Base-by-base conservation (phyloP, 2,888 invertebrate genomes). In the Xestoiulus laeticollis region DNA sequence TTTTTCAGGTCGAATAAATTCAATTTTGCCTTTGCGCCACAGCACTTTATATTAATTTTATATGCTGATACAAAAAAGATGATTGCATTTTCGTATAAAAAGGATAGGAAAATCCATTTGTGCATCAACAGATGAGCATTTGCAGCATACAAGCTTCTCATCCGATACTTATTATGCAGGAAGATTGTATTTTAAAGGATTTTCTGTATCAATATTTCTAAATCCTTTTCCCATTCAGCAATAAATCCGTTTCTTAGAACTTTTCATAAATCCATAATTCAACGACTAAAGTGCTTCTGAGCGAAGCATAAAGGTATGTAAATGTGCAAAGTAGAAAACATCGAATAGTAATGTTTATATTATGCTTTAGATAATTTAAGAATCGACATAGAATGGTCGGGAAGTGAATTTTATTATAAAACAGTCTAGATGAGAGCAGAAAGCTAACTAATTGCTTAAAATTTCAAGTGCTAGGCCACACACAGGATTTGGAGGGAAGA, bases 231-330 rank as follows among this genome's bases (percentile, higher is more conserved):
- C 78, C 78, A 78, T 78, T 78, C 78, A 26, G 30, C 30, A 78
- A 78, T 78, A 78, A 78, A 78, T 32, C 30, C 78, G 78, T 78
- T 78, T 78, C 78, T 78, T 78, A 78, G 78, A 4, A 30, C 78
- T 78, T 78, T 78, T 78, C 78, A 78, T 78, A 78, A 78, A 78
- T 78, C 78, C 78, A 78, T 78, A 78, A 78, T 78, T 78, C 78
- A 78, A 78, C 78, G 78, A 16, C 78, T 1, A 26, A 78, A 78
- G 78, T 26, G 30, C 78, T 30, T 30, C 30, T 32, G 14, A 32
- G 78, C 16, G 8, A 78, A 78, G 78, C 78, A 1, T 16, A 32
- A 30, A 78, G 30, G 30, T 78, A 78, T 26, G 78, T 12, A 78
- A 78, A 78, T 78, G 30, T 30, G 16, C 1, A 32, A 78, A 30